Percentiles rank a stretch among this genome's conserved stretches.
Conservation (phyloP, 1,140 invertebrate species). For the Agrilus planipennis region DNA sequence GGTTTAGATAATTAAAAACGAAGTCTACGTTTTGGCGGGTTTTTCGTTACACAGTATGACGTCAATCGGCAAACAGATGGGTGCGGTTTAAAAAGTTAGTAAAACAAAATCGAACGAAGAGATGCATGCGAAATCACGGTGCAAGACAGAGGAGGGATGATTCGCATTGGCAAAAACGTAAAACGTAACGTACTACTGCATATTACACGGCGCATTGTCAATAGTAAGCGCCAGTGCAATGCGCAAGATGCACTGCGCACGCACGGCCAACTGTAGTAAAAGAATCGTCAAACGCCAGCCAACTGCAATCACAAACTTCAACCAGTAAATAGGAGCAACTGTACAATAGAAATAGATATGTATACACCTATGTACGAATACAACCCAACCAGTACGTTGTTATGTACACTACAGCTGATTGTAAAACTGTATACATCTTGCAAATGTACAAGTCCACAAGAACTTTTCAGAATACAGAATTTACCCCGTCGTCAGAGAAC, state of each 20-base stretch:
- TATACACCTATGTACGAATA: neutral
- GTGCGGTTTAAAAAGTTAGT: too few species aligned
- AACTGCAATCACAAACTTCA: neutral
- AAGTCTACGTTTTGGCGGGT: conserved; percentile 18
- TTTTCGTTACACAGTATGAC: conserved; percentile 17
- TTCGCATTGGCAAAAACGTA: conserved; percentile 13
- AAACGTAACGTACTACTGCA: conserved; percentile 19
- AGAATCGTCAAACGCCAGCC: neutral
- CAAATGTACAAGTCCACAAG: too few species aligned
- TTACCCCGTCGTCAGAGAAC: too few species aligned
- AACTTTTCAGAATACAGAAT: too few species aligned
- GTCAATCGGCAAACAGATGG: conserved; percentile 5
- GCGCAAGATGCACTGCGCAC: conserved; percentile 9
- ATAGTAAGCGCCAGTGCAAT: conserved; percentile 8
- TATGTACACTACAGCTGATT: too few species aligned
- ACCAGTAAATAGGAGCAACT: neutral
- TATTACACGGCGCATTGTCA: conserved; percentile 17
- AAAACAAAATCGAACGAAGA: too few species aligned
- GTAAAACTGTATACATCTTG: too few species aligned
- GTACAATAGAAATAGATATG: too few species aligned
- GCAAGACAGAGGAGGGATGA: conserved; percentile 4
- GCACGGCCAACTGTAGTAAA: neutral
- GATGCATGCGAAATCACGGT: too few species aligned
- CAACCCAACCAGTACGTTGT: neutral
- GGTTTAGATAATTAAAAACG: too few species aligned